phyloP scores from a whole-genome alignment of 2,113 vertebrate species.

The Dicrurus megarhynchus region DNA sequence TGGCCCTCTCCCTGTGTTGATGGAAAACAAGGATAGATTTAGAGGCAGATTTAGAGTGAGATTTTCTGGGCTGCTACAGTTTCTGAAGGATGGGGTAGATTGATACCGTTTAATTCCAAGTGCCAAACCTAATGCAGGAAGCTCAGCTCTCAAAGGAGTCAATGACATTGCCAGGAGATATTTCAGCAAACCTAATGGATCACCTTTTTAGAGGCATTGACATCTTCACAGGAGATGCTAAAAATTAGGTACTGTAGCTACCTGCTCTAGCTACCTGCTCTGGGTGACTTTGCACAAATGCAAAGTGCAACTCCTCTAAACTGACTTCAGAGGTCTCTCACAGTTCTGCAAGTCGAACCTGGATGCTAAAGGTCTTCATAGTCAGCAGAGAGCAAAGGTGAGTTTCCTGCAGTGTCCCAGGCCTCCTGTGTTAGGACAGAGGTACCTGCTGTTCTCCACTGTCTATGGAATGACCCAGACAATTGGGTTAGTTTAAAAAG shows the following conservation, averaged over 20 bases:
- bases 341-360: background rate
- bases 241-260: background rate
- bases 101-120: background rate
- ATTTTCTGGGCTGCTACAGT: background rate
- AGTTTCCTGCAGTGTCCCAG: background rate
- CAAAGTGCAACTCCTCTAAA: background rate
- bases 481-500: background rate
- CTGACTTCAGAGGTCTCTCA: background rate
- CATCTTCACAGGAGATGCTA: background rate
- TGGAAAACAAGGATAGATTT: background rate
- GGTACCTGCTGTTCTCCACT: background rate
- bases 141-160: background rate
- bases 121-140: background rate
- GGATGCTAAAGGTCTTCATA: background rate
- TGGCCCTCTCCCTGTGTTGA: background rate
- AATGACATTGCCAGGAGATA: background rate
- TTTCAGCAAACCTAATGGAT: background rate
- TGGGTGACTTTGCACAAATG: background rate
- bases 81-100: background rate
- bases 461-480: background rate
- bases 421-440: background rate
- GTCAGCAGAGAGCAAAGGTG: background rate
- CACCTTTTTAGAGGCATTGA: background rate
- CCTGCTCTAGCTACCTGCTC: background rate
- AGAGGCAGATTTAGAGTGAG: background rate